Evolutionary conservation across 2,888 invertebrate genomes (phyloP).

Genomic region (Agrilus mali): DNA sequence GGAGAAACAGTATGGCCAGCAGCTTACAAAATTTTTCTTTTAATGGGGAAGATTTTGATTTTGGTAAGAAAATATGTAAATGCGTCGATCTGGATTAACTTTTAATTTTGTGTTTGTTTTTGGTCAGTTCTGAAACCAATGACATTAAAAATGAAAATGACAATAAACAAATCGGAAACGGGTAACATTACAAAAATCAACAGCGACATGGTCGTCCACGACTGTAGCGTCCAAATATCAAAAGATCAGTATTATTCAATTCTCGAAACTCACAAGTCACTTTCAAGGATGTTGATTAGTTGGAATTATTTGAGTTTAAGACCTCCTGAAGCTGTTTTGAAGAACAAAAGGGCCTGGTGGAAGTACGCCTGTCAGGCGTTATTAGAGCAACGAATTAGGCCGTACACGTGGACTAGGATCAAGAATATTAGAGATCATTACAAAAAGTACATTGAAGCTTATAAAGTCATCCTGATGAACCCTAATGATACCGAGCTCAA

Average conservation of each 20-base stretch:
- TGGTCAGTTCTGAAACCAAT: constrained; percentile 61
- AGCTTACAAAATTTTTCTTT: constrained; percentile 66
- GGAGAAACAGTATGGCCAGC: constrained; percentile 64
- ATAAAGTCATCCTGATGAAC: constrained; percentile 55
- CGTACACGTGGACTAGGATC: constrained; percentile 63
- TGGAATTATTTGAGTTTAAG: constrained; percentile 38
- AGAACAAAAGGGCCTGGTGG: constrained; percentile 61
- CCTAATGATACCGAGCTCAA: constrained; percentile 63
- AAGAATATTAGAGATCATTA: constrained; percentile 56
- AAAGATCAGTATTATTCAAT: constrained; percentile 58
- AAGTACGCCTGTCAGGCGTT: constrained; percentile 58
- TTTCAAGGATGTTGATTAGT: constrained; percentile 53
- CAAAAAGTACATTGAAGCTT: constrained; percentile 53
- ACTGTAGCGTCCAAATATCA: constrained; percentile 61
- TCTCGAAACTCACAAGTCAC: constrained; percentile 41
- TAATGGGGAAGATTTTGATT: constrained; percentile 66
- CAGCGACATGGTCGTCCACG: constrained; percentile 59
- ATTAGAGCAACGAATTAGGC: constrained; percentile 56
- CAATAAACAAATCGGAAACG: constrained; percentile 43
- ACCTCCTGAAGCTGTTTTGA: constrained; percentile 32
- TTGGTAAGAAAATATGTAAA: constrained; percentile 44
- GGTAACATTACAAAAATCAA: constrained; percentile 48
- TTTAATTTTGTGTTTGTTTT: constrained; percentile 16
- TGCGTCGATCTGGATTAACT: too few relatives aligned
- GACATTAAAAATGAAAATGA: constrained; percentile 63